Evolutionary conservation across 2,113 vertebrate species (phyloP), one percentile per base, ranked within the genome.

Genomic region (Kryptolebias marmoratus): DNA sequence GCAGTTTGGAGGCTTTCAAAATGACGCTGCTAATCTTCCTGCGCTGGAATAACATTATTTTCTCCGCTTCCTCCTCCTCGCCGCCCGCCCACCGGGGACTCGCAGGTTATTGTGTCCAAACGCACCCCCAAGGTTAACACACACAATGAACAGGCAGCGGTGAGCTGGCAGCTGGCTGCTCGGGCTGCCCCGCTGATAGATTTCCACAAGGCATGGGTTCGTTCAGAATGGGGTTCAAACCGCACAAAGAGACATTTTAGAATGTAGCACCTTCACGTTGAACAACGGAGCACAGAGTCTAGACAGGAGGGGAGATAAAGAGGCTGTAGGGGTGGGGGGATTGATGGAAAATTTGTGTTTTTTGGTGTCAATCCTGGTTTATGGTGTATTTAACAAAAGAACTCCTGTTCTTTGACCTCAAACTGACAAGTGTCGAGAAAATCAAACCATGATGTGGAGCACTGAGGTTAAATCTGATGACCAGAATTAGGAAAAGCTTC

Each of bases 1-100:
- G 73, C 72, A 59, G 76, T 75, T 76, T 44, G 68, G 50, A 73
- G 68, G 72, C 81, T 76, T 80, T 76, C 64, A 83, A 69, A 64
- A 73, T 59, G 55, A 84, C 58, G 66, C 53, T 0, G 74, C 74
- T 78, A 81, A 81, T 85, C 83, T 81, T 68, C 75, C 75, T 64
- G 58, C 48, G 9, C 82, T 67, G 73, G 57, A 78, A 77, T 32
- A 78, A 72, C 62, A 72, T 81, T 48, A 71, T 79, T 73, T 42
- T 84, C 58, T 52, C 42, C 42, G 30, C 59, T 72, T 72, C 60
- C 70, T 72, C 60, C 69, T 55, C 49, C 22, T 63, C 39, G 14
- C 52, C 58, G 2, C 59, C 77, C 74, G 5, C 77, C 77, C 77
- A 48, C 75, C 70, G 5, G 71, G 74, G 82, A 78, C 63, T 18